These are phyloP conservation scores for Lytechinus variegatus DNA, from an alignment of 35 echinoderm and acorn worm genomes.

Conservation along the genomic window DNA sequence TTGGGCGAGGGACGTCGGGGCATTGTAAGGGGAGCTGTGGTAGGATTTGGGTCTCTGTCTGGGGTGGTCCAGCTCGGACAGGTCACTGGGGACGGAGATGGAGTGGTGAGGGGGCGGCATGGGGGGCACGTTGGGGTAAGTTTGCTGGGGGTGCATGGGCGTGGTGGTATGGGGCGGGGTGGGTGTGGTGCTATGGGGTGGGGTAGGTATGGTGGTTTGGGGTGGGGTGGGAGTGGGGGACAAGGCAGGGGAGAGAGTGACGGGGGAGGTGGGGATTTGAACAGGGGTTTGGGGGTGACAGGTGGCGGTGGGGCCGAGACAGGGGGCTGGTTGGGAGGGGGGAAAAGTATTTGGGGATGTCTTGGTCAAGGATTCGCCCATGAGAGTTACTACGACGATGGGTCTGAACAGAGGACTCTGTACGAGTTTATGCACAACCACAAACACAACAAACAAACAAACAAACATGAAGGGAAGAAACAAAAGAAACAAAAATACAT, in stretches of 20 bases:
- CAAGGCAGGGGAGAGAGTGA: too few species aligned
- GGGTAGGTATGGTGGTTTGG: background rate
- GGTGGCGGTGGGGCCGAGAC: background rate
- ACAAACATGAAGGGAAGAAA: constrained; percentile 45
- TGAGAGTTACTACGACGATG: constrained; percentile 90
- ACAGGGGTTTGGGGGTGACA: constrained; percentile 18
- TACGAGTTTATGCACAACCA: constrained; percentile 26
- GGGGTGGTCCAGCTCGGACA: constrained; percentile 52
- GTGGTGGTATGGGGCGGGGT: constrained; percentile 34
- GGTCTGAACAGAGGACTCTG: constrained; percentile 56
- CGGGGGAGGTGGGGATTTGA: background rate
- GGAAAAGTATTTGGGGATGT: background rate
- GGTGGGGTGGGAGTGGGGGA: background rate
- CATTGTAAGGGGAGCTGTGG: background rate
- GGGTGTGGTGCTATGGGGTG: background rate
- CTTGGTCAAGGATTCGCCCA: constrained; percentile 66
- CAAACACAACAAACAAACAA: constrained; percentile 53
- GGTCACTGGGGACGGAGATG: constrained; percentile 63
- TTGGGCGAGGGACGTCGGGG: background rate
- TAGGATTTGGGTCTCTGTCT: background rate
- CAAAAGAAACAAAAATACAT: constrained; percentile 25
- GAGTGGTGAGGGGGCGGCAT: constrained; percentile 61
- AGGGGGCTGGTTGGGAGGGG: constrained; percentile 24
- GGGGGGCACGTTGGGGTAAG: background rate
- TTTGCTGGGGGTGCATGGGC: background rate